Evolutionary conservation across 2,797 vertebrate species (phyloP), one percentile per base, ranked within the genome.

Genomic region (Bradypodion ventrale): DNA sequence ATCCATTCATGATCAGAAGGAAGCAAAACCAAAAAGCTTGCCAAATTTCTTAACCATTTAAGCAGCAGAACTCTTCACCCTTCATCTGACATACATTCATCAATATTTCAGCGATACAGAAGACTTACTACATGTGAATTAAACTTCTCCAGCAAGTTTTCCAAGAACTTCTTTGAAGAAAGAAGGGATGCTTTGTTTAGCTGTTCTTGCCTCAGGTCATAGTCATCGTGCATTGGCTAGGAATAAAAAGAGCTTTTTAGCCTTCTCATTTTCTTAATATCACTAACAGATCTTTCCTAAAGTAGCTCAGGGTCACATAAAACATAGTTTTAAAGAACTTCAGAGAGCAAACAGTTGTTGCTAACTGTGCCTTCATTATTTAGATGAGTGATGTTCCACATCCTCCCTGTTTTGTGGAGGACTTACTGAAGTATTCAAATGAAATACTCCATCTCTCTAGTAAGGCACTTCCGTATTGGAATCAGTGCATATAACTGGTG

Each of bases 71-170:
- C 19, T 21, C 29, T 13, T 23, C 32, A 23, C 7, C n/a, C 27
- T 37, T 29, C 21, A 19, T n/a, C 35, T 40, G 59, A 63, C 27
- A 32, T 3, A 79, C 35, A 66, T 5, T 10, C 12, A 35, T 44
- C 44, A 60, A 25, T 75, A 87, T 62, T 75, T 66, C 62, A 60
- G 12, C 46, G 29, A 66, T 75, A 40, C 85, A 86, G 80, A 32
- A 76, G 68, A 94, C 94, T 94, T 96, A 99, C 99, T 97, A 99
- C 98, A 92, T 99, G 97, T 78, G 97, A 98, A 95, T 99, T 98
- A 95, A 99, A 99, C 95, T 99, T 99, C 93, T 99, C 99, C 87
- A 99, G 94, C n/a, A 99, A 97, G 93, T 98, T 99, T 96, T 99
- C 98, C 94, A 99, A 96, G 94, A 99, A 99, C 94, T 99, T 99